These are phyloP conservation scores for Pantala flavescens DNA, from an alignment of 1,140 invertebrate genomes.

Conservation along the genomic window DNA sequence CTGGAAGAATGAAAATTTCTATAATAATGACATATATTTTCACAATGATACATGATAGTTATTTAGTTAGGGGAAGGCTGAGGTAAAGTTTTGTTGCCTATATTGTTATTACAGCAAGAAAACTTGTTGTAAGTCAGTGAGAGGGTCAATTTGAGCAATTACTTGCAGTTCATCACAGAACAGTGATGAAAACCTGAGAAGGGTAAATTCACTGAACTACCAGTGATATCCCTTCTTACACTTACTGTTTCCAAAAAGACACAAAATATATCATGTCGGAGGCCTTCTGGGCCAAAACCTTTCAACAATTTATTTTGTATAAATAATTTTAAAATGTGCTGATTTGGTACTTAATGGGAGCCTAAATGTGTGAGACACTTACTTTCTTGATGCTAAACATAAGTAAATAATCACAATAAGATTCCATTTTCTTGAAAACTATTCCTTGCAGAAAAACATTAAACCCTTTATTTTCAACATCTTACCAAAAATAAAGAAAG, in stretches of 20 bases:
- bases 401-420: background rate
- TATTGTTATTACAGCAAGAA: background rate
- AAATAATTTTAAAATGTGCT: conserved; percentile 6
- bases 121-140: background rate
- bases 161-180: background rate
- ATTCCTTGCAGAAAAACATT: background rate
- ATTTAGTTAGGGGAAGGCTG: background rate
- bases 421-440: background rate
- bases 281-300: background rate
- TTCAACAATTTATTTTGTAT: background rate
- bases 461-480: background rate
- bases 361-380: background rate
- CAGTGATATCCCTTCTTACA: background rate
- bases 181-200: conserved; percentile 5
- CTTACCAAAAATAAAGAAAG: too few species aligned
- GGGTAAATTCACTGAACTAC: background rate
- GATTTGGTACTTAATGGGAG: background rate
- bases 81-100: background rate
- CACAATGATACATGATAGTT: conserved; percentile 8
- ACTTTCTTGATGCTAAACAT: background rate
- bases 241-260: background rate
- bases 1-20: background rate
- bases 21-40: background rate
- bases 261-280: conserved; percentile 6
- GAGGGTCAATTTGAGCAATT: conserved; percentile 5